Evolutionary conservation across 2,113 vertebrate genomes (phyloP).

Genomic region (Odobenus rosmarus): DNA sequence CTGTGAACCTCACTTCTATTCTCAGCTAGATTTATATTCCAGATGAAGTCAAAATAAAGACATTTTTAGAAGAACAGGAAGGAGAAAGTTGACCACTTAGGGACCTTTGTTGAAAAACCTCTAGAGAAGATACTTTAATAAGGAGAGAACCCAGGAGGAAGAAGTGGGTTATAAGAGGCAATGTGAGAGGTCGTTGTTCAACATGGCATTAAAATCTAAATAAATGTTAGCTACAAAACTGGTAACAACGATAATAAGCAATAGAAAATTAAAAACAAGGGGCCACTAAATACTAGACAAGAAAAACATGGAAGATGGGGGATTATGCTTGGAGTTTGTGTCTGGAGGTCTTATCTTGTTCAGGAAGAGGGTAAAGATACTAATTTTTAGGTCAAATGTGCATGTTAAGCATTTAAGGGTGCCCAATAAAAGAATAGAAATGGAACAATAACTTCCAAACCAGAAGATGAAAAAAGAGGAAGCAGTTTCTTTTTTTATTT

Average conservation of each 20-base stretch:
- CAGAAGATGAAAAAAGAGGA: not conserved
- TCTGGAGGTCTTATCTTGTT: not conserved
- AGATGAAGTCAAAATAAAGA: constrained; percentile 26
- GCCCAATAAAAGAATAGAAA: not conserved
- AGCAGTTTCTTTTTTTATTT: not conserved
- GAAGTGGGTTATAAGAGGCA: not conserved
- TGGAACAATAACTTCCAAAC: not conserved
- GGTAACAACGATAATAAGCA: not conserved
- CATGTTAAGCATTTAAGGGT: constrained; percentile 3
- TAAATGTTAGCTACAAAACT: constrained; percentile 8
- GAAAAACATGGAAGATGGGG: not conserved
- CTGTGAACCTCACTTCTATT: constrained; percentile 5
- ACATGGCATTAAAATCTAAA: constrained; percentile 19
- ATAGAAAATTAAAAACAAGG: constrained; percentile 7
- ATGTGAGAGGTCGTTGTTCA: not conserved
- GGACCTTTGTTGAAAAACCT: constrained; percentile 2
- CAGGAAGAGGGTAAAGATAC: not conserved
- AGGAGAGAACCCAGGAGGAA: constrained; percentile 10
- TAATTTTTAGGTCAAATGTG: not conserved
- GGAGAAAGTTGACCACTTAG: not conserved
- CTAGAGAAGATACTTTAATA: constrained; percentile 16
- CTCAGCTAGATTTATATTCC: not conserved
- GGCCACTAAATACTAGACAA: not conserved
- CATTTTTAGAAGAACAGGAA: constrained; percentile 30
- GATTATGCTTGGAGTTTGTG: constrained; percentile 14